A percentile compares a stretch with the other conserved stretches of the same genome.
phyloP scores from a whole-genome alignment of 2,888 invertebrate genomes.

The Hirtodrosophila duncani region DNA sequence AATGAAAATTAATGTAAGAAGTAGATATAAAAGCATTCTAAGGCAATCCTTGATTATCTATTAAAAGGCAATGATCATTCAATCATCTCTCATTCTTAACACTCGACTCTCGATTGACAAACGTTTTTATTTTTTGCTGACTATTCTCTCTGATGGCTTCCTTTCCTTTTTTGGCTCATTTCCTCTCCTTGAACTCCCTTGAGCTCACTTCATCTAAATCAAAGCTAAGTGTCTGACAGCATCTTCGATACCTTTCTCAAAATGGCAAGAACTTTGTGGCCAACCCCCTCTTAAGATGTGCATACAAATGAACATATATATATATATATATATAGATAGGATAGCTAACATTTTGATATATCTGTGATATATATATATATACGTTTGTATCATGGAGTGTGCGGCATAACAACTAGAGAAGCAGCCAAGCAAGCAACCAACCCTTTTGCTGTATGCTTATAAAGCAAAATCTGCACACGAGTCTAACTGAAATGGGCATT shows the following conservation, averaged over 20 bases:
- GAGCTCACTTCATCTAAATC: conserved; percentile 51
- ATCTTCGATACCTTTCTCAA: conserved; percentile 48
- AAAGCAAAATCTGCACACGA: conserved; percentile 56
- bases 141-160: conserved; percentile 18
- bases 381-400: too few relatives aligned
- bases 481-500: conserved; percentile 39
- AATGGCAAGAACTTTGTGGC: conserved; percentile 39
- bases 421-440: conserved; percentile 39
- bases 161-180: conserved; percentile 16
- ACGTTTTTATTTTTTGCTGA: too few relatives aligned
- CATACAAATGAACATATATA: conserved; percentile 8
- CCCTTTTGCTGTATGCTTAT: conserved; percentile 68
- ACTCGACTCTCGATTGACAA: too few relatives aligned
- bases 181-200: conserved; percentile 23
- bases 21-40: too few relatives aligned
- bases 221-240: conserved; percentile 44
- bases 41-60: too few relatives aligned
- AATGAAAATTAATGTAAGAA: too few relatives aligned
- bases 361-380: conserved; percentile 26
- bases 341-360: conserved; percentile 49
- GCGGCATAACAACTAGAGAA: not conserved
- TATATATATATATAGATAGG: conserved; percentile 33
- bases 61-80: too few relatives aligned
- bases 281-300: conserved; percentile 39
- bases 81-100: too few relatives aligned